phyloP scores from a whole-genome alignment of 2,888 invertebrate genomes.

The Geophilus truncorum region DNA sequence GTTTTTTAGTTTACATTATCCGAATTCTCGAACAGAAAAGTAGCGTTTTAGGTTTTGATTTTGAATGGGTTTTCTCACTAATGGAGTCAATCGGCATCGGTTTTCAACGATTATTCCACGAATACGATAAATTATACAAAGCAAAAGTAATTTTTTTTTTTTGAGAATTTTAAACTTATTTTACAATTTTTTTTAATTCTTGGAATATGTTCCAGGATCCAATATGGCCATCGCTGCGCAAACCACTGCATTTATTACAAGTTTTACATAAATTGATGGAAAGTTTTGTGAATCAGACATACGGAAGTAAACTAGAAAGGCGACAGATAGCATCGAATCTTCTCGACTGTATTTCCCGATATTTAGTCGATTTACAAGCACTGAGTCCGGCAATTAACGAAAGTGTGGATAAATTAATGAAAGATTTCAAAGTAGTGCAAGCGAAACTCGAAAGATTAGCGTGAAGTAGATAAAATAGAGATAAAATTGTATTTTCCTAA shows the following conservation, averaged over 20 bases:
- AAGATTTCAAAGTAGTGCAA: conserved; percentile 57
- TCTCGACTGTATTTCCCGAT: conserved; percentile 68
- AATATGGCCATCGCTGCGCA: conserved; percentile 76
- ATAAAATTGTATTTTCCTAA: conserved; percentile 1
- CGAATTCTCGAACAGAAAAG: conserved; percentile 48
- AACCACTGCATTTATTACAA: conserved; percentile 77
- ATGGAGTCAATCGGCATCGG: conserved; percentile 47
- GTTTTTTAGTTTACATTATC: conserved; percentile 49
- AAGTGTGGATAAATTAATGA: conserved; percentile 60
- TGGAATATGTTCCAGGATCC: conserved; percentile 82
- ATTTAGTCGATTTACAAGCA: conserved; percentile 67
- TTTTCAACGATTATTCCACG: conserved; percentile 47
- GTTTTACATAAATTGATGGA: conserved; percentile 49
- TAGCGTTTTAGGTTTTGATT: conserved; percentile 45
- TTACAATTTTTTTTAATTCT: no score
- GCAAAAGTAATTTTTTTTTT: conserved; percentile 49
- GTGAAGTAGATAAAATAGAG: conserved; percentile 25
- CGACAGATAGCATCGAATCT: conserved; percentile 63
- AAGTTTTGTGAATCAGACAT: neutral
- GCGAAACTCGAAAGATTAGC: conserved; percentile 51
- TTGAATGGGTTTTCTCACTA: conserved; percentile 48
- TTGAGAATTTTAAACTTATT: no score
- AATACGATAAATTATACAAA: conserved; percentile 50
- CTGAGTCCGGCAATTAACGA: conserved; percentile 55
- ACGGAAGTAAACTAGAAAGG: conserved; percentile 33